Conservation (phyloP, 2,113 vertebrate genomes). For the Myiopsitta monachus region DNA sequence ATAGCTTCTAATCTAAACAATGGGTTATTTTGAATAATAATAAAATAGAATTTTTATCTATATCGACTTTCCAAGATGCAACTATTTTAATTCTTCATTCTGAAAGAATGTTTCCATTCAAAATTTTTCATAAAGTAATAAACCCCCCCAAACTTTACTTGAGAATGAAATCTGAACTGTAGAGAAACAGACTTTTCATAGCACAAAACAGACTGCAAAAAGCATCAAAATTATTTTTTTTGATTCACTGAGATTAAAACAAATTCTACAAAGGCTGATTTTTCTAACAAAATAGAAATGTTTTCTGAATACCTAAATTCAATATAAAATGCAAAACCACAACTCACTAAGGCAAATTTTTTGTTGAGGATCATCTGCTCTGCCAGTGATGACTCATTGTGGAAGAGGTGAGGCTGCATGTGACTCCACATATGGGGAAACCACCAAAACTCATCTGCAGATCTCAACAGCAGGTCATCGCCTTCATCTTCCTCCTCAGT, state of each 20-base stretch:
- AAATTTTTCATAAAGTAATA: not conserved
- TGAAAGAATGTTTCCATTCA: not conserved
- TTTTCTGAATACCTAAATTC: not conserved
- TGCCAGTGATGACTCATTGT: conserved; percentile 92
- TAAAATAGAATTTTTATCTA: not conserved
- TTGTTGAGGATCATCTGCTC: conserved; percentile 99
- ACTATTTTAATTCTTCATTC: not conserved
- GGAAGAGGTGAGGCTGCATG: conserved; percentile 98
- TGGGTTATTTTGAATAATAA: not conserved
- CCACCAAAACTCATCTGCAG: conserved; percentile 97
- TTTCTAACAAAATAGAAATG: not conserved
- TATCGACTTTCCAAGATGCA: not conserved
- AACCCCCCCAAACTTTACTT: not conserved
- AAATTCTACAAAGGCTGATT: not conserved
- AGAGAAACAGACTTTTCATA: not conserved
- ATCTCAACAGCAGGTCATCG: conserved; percentile 87
- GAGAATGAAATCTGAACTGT: not conserved
- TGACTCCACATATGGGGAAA: conserved; percentile 99
- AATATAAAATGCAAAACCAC: not conserved
- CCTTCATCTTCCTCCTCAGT: conserved; percentile 91
- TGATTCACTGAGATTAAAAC: not conserved
- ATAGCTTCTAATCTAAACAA: not conserved
- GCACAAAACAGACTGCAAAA: not conserved
- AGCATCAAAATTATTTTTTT: not conserved
- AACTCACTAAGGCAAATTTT: conserved; percentile 94